Percentiles rank a stretch among this genome's conserved stretches.
phyloP scores from a whole-genome alignment of 2,888 invertebrate genomes.

The Plebejus argus region DNA sequence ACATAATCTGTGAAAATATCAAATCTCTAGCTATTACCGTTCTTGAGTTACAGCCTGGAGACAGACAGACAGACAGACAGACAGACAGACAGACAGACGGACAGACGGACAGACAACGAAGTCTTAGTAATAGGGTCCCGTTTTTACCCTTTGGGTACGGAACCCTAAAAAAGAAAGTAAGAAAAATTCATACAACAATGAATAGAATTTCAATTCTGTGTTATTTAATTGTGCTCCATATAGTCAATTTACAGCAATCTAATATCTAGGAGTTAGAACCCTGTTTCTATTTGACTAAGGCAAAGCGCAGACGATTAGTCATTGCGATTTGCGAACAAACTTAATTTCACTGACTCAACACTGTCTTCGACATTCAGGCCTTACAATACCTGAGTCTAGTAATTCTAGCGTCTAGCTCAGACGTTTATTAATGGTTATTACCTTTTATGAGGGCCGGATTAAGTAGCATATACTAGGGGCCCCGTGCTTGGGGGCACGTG shows the following conservation, averaged over 20 bases:
- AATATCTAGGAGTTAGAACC: background rate
- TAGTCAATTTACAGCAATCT: background rate
- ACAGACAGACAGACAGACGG: too few species aligned
- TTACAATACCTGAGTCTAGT: background rate
- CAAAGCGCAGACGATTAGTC: background rate
- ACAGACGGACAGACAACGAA: too few species aligned
- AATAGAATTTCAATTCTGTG: background rate
- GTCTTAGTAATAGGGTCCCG: too few species aligned
- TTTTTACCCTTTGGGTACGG: too few species aligned
- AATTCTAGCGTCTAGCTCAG: background rate
- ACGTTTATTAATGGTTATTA: constrained; percentile 1
- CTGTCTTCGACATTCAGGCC: background rate
- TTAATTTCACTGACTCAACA: background rate
- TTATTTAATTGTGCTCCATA: background rate
- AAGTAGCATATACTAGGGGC: background rate
- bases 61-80: too few species aligned
- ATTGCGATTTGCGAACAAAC: background rate
- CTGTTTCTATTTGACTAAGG: background rate
- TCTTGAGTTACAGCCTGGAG: too few species aligned
- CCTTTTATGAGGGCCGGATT: background rate
- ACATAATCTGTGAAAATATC: too few species aligned
- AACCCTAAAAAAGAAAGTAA: too few species aligned
- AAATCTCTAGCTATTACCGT: too few species aligned
- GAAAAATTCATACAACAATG: background rate
- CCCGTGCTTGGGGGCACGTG: too few species aligned